Conservation (phyloP, 2,888 invertebrate species). For the Leptinotarsa tumamoca region DNA sequence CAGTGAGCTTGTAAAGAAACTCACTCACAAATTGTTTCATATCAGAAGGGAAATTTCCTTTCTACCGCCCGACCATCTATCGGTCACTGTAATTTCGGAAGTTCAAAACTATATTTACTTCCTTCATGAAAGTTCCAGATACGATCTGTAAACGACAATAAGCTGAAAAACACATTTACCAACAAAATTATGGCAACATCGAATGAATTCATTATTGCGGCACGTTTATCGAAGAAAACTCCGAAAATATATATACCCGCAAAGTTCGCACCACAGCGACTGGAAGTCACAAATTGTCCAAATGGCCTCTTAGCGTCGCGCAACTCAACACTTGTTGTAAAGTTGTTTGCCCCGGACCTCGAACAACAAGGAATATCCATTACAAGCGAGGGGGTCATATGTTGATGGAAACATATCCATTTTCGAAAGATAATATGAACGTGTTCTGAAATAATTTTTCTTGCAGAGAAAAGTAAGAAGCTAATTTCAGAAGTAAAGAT, state of each 20-base stretch:
- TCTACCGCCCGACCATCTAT: too few relatives aligned
- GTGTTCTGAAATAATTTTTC: not conserved
- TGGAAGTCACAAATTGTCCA: slow-evolving; percentile 30
- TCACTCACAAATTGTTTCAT: too few relatives aligned
- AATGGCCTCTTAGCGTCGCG: slow-evolving; percentile 28
- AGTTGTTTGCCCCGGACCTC: not conserved
- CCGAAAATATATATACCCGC: not conserved
- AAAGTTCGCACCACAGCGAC: not conserved
- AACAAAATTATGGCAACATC: not conserved
- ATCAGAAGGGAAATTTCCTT: too few relatives aligned
- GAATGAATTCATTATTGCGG: slow-evolving; percentile 1
- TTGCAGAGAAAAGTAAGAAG: not conserved
- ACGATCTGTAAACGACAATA: not conserved
- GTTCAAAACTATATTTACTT: too few relatives aligned
- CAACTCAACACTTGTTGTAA: slow-evolving; percentile 22
- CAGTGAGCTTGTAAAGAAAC: too few relatives aligned
- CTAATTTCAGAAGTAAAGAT: too few relatives aligned
- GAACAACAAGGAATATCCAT: not conserved
- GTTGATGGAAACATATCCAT: slow-evolving; percentile 1
- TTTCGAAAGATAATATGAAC: not conserved
- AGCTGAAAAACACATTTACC: not conserved
- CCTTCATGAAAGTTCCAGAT: not conserved
- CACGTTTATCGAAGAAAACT: not conserved
- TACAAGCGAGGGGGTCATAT: slow-evolving; percentile 9
- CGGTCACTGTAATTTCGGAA: too few relatives aligned